Base-by-base conservation (phyloP, 1,140 invertebrate genomes). In the Homarus americanus region DNA sequence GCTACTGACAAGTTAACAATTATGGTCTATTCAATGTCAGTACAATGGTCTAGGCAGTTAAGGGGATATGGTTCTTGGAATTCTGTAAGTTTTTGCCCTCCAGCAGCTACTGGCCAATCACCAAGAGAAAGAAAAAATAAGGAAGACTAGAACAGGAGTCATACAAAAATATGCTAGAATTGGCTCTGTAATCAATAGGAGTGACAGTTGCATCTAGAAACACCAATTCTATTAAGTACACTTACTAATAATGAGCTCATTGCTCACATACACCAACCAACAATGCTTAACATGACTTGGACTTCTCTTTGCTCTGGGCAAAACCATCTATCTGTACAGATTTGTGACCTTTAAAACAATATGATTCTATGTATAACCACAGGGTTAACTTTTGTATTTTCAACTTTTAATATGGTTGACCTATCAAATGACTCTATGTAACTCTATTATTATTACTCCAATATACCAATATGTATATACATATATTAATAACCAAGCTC, bases 151-250 rank as follows among this genome's bases (percentile, higher is more conserved):
- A 84, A 90, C 72, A 82, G 63, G 79, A 90, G 88, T 90, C 63
- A 83, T 90, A 90, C 82, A 90, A 90, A 90, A 90, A 90, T 90
- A 90, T 90, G 69, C 72, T 90, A 90, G 88, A 58, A 82, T 84
- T 90, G 87, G 63, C 79, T 82, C 69, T 75, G 41, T 87, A 87
- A 78, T 87, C 36, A 87, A 69, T 44, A 78, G 86, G 75, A 87
- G 75, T 80, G 86, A 78, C 58, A 80, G 58, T 28, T 87, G 75
- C 49, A 82, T 80, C 76, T 87, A 87, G 76, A 87, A 87, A 87
- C 86, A 87, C 78, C 86, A 87, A 80, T 79, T 90, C 88, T 90
- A 90, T 83, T 90, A 90, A 90, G 88, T 90, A 90, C 88, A 90
- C 88, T 90, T 90, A 90, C 88, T 90, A 90, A 82, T 84, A 83